These are phyloP conservation scores for Cryptophagus acutangulus DNA, from an alignment of 2,888 invertebrate species.

Conservation along the genomic window DNA sequence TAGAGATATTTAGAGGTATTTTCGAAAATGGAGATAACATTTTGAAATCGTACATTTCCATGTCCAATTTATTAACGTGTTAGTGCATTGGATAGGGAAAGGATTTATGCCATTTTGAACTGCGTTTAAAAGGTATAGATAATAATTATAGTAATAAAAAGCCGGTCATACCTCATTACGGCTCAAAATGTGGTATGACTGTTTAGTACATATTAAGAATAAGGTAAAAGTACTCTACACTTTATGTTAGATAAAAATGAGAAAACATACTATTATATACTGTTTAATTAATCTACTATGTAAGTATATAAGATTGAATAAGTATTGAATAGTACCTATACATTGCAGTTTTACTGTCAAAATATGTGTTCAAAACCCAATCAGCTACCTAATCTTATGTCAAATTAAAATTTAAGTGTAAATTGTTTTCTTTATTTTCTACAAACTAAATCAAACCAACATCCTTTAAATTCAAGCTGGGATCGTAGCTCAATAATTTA, in stretches of 20 bases:
- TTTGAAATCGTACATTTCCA: neutral
- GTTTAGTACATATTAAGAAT: constrained; percentile 13
- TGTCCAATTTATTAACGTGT: too few relatives aligned
- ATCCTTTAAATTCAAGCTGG: too few relatives aligned
- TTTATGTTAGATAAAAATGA: constrained; percentile 29
- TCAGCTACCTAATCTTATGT: constrained; percentile 49
- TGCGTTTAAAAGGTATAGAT: too few relatives aligned
- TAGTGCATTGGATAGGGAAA: too few relatives aligned
- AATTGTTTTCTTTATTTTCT: too few relatives aligned
- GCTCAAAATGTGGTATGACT: constrained; percentile 43
- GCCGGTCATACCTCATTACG: constrained; percentile 37
- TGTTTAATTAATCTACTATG: constrained; percentile 34
- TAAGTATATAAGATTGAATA: constrained; percentile 37
- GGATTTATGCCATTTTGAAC: too few relatives aligned
- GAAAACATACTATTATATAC: constrained; percentile 15
- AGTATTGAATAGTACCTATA: constrained; percentile 46
- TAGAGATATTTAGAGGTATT: neutral
- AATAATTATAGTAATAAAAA: neutral
- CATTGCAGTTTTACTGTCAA: constrained; percentile 47
- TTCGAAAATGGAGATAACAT: neutral
- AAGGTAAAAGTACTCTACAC: constrained; percentile 23
- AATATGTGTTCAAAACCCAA: constrained; percentile 51
- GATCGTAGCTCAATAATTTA: too few relatives aligned
- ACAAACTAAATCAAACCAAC: too few relatives aligned
- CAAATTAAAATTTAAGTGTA: constrained; percentile 45